phyloP scores from a whole-genome alignment of 1,140 invertebrate species.

The Aphaenogaster ashmeadi region DNA sequence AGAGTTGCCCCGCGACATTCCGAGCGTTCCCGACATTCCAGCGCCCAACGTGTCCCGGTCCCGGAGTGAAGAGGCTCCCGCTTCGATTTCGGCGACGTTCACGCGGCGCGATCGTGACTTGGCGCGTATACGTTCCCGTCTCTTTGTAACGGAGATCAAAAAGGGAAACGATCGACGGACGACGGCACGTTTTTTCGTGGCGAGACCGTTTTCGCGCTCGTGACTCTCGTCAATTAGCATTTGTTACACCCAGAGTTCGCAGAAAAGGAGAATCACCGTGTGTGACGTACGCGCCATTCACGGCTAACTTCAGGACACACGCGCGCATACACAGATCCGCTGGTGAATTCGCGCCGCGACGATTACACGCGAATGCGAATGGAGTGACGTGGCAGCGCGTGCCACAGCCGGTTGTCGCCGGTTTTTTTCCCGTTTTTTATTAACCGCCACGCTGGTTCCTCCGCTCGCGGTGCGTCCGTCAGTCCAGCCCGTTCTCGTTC shows the following conservation, averaged over 20 bases:
- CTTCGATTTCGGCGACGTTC: neutral
- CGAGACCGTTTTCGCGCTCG: neutral
- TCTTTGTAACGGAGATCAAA: neutral
- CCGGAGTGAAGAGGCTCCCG: neutral
- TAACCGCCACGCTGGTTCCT: neutral
- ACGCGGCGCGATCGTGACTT: neutral
- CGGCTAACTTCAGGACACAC: neutral
- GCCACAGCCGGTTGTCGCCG: neutral
- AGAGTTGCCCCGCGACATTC: conserved; percentile 41
- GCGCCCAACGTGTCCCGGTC: neutral
- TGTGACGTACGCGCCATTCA: conserved; percentile 5
- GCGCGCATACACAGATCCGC: neutral
- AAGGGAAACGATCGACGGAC: neutral
- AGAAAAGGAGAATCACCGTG: neutral
- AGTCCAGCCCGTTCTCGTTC: neutral
- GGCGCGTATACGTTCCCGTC: neutral
- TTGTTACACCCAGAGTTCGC: no score
- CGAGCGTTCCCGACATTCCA: conserved; percentile 36
- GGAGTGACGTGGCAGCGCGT: conserved; percentile 30
- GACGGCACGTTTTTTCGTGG: neutral
- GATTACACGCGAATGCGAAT: neutral
- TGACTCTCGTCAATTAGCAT: conserved; percentile 15
- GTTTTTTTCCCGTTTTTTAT: neutral
- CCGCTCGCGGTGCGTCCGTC: neutral
- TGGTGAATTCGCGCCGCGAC: conserved; percentile 4